Base-by-base conservation (phyloP, 2,113 vertebrate genomes). In the Diadophis punctatus region DNA sequence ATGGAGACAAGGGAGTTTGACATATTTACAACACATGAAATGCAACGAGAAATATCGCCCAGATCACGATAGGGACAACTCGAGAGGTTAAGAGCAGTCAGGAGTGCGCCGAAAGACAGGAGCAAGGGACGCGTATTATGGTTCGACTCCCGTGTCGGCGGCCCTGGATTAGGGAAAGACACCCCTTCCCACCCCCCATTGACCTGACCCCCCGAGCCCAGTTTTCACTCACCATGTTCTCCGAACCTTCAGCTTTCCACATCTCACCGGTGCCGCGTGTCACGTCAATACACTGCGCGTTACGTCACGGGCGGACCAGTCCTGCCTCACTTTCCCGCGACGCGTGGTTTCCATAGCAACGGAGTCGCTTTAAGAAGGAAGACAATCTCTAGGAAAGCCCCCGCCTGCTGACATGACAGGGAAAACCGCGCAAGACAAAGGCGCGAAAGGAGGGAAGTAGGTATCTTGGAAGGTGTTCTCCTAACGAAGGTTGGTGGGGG, bases 251-350 rank as follows among this genome's bases (percentile, higher is more conserved):
- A 1, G 63, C 49, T 23, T 55, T 68, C 93, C 93, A 23, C 94
- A 94, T 94, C 94, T 30, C 93, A 90, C 89, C 87, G 63, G 56
- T n/a, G 43, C 94, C 11, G 90, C 88, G 74, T 1, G 91, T 34
- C 88, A 34, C 94, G 48, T 92, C 94, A 68, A 89, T 60, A 89
- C 74, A 8, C 18, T 46, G 51, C 90, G 55, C 88, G 18, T 43
- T 6, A 87, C 93, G 51, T 53, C 86, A 3, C 84, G 49, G 93
- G 60, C 93, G 93, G 94, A 39, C 0, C 9, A 18, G 1, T 43
- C 60, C 1, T 0, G 11, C 89, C 90, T 94, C 4, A 52, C 52
- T 9, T 49, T 25, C 1, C 58, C 0, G 86, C 91, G 94, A 60
- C 92, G 25, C 3, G 23, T 1, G 88, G 93, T 94, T 92, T 7